Conservation (phyloP, 2,113 vertebrate genomes). For the Myotis brandtii region DNA sequence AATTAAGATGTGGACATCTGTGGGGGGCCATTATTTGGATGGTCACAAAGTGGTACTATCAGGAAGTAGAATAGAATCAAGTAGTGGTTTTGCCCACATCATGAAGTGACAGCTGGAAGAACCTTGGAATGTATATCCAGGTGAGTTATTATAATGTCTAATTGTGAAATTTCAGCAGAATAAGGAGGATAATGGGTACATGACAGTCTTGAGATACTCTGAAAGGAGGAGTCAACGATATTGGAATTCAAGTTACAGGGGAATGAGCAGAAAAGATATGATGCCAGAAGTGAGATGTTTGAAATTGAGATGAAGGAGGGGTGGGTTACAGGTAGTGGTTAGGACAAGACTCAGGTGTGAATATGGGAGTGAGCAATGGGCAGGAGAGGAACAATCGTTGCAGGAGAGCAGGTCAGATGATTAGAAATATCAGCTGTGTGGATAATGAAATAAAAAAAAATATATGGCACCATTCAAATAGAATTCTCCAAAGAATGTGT, state of each 20-base stretch:
- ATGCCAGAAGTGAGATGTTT: not conserved
- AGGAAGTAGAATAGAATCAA: not conserved
- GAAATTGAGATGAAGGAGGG: not conserved
- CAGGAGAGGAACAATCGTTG: too few species aligned
- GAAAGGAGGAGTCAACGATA: not conserved
- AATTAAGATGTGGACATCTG: too few species aligned
- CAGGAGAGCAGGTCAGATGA: not conserved
- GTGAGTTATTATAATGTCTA: not conserved
- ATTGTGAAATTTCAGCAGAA: not conserved
- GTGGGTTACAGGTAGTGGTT: rapidly evolving
- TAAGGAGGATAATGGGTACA: not conserved
- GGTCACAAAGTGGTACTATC: not conserved
- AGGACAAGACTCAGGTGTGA: not conserved
- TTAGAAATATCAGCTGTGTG: not conserved
- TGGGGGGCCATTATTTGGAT: not conserved
- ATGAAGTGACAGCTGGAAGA: not conserved
- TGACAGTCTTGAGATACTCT: not conserved
- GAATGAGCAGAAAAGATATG: not conserved
- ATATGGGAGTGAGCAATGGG: not conserved
- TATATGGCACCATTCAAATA: too few species aligned
- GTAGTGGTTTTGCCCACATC: not conserved
- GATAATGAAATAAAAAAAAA: not conserved
- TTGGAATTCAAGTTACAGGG: too few species aligned
- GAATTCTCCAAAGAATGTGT: not conserved
- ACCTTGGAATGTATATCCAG: not conserved